Evolutionary conservation across 2,113 vertebrate genomes (phyloP).

Genomic region (Xenopus laevis): DNA sequence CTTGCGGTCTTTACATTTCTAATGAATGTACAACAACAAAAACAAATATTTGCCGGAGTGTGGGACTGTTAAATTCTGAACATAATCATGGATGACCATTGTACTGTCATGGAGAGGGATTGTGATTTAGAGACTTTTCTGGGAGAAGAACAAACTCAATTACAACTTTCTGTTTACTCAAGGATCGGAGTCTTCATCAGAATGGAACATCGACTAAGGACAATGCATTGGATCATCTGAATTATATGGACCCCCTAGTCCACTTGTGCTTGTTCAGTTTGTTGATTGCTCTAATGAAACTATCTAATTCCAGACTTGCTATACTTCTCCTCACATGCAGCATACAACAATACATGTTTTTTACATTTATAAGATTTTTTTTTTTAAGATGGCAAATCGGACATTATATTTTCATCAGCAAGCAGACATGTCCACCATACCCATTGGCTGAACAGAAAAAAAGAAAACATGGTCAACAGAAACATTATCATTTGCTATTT

Average conservation of each 20-base stretch:
- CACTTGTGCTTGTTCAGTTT: constrained; percentile 60
- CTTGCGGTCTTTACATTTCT: constrained; percentile 76
- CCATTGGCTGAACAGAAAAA: too few relatives aligned
- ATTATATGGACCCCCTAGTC: constrained; percentile 54
- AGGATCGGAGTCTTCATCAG: constrained; percentile 59
- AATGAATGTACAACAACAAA: constrained; percentile 75
- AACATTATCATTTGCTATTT: too few relatives aligned
- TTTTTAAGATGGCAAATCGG: too few relatives aligned
- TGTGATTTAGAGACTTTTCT: too few relatives aligned
- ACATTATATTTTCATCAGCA: too few relatives aligned
- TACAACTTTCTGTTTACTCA: constrained; percentile 49
- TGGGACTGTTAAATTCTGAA: constrained; percentile 50
- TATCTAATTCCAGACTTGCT: constrained; percentile 46
- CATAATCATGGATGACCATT: not conserved
- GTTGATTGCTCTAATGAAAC: constrained; percentile 63
- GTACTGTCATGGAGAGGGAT: too few relatives aligned
- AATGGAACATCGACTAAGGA: constrained; percentile 49
- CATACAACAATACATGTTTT: not conserved
- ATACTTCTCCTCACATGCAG: not conserved
- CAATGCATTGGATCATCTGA: constrained; percentile 47
- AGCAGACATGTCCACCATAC: too few relatives aligned
- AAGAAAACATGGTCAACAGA: too few relatives aligned
- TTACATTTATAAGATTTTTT: too few relatives aligned
- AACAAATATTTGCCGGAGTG: constrained; percentile 57
- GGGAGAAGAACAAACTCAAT: not conserved